Evolutionary conservation across 1,140 invertebrate genomes (phyloP).

Genomic region (Ooceraea biroi): DNA sequence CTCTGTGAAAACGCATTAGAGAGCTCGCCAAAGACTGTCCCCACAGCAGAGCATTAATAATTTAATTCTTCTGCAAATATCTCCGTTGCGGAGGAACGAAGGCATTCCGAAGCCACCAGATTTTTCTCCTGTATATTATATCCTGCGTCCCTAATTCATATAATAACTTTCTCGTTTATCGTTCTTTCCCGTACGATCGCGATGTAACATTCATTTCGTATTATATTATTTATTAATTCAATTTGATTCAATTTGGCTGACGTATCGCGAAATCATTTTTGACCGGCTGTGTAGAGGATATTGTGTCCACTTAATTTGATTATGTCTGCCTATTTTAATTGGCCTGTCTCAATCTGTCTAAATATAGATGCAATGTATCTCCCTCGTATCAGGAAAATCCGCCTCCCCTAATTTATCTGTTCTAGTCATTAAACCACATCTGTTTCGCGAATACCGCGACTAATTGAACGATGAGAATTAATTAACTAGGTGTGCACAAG

Average conservation of each 20-base stretch:
- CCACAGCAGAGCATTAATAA: not conserved
- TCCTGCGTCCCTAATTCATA: not conserved
- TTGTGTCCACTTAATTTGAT: not conserved
- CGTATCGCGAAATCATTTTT: not conserved
- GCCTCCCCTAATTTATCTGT: not conserved
- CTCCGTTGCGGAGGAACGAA: not conserved
- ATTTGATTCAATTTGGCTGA: too few species aligned
- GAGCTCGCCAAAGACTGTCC: not conserved
- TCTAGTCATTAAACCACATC: not conserved
- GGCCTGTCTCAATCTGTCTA: not conserved
- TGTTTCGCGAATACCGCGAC: not conserved
- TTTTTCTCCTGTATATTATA: not conserved
- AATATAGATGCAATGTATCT: not conserved
- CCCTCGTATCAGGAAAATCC: not conserved
- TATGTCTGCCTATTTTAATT: not conserved
- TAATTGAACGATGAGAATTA: slow-evolving; percentile 23
- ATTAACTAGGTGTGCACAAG: slow-evolving; percentile 16
- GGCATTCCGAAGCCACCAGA: not conserved
- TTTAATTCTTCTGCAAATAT: not conserved
- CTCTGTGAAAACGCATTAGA: slow-evolving; percentile 4
- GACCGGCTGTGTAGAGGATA: not conserved
- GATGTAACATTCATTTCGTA: too few species aligned
- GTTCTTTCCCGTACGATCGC: too few species aligned
- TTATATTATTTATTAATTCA: too few species aligned
- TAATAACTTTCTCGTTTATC: not conserved